Conservation (phyloP, 2,113 vertebrate genomes). For the Oncorhynchus masou region DNA sequence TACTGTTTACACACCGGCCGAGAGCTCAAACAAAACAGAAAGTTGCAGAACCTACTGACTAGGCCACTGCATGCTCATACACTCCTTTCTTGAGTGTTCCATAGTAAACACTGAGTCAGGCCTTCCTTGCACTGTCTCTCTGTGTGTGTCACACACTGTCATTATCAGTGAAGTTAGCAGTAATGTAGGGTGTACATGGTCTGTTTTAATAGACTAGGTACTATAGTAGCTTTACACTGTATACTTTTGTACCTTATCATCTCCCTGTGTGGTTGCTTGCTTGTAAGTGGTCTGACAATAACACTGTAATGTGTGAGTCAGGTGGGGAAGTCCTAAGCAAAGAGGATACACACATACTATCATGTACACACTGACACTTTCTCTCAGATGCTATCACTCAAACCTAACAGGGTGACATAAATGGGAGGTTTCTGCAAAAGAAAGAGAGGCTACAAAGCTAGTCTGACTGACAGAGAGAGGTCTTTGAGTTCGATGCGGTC, state of each 20-base stretch:
- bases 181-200: conserved; percentile 44
- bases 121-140: conserved; percentile 27
- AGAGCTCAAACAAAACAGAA: conserved; percentile 58
- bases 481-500: conserved; percentile 16
- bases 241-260: conserved; percentile 48
- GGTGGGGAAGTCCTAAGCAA: conserved; percentile 43
- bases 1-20: conserved; percentile 20
- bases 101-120: conserved; percentile 45
- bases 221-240: conserved; percentile 14
- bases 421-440: conserved; percentile 31
- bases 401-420: conserved; percentile 4
- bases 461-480: conserved; percentile 22
- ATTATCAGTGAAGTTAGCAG: conserved; percentile 58
- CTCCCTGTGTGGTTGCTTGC: conserved; percentile 36
- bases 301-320: conserved; percentile 51
- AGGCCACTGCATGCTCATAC: conserved; percentile 27
- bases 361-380: too few relatives aligned
- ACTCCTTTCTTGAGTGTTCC: conserved; percentile 40
- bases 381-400: conserved; percentile 30
- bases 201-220: conserved; percentile 54
- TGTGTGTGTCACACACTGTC: conserved; percentile 28
- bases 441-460: conserved; percentile 5
- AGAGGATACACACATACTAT: too few relatives aligned
- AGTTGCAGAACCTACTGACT: conserved; percentile 37
- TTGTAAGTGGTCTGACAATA: too few relatives aligned